Evolutionary conservation across 2,797 vertebrate species (phyloP).

Genomic region (Bryconaethiops microstoma): DNA sequence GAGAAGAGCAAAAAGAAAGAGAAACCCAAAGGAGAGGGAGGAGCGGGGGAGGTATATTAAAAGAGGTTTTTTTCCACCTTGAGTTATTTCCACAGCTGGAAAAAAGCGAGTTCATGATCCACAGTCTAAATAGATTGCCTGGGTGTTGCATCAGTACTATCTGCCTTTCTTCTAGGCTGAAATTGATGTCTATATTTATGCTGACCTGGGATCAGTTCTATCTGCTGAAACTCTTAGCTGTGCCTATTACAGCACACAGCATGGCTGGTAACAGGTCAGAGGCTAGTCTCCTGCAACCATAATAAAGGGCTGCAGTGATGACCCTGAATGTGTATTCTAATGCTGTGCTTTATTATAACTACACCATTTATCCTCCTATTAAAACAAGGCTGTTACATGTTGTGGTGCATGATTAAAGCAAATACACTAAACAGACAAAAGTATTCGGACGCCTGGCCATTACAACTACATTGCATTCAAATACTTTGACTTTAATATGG

Average conservation of each 20-base stretch:
- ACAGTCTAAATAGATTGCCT: conserved; percentile 11
- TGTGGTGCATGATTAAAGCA: no score
- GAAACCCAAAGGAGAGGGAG: conserved; percentile 62
- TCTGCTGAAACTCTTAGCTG: not conserved
- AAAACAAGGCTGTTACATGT: no score
- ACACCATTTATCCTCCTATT: no score
- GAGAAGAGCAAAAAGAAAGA: conserved; percentile 72
- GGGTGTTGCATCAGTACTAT: conserved; percentile 39
- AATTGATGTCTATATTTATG: conserved; percentile 19
- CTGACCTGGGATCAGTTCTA: not conserved
- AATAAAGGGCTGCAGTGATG: no score
- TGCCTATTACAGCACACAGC: not conserved
- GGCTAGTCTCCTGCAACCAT: not conserved
- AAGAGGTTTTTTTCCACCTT: not conserved
- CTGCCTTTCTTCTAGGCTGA: not conserved
- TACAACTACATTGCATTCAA: no score
- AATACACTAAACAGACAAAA: no score
- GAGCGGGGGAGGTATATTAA: conserved; percentile 64
- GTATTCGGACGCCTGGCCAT: no score
- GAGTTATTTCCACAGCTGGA: not conserved
- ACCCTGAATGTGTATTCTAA: no score
- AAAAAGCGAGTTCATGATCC: not conserved
- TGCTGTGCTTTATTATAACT: no score
- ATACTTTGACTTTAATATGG: no score
- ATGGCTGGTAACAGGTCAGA: not conserved